Conservation (phyloP, 1,140 invertebrate species). For the Scaptomyza hsui region DNA sequence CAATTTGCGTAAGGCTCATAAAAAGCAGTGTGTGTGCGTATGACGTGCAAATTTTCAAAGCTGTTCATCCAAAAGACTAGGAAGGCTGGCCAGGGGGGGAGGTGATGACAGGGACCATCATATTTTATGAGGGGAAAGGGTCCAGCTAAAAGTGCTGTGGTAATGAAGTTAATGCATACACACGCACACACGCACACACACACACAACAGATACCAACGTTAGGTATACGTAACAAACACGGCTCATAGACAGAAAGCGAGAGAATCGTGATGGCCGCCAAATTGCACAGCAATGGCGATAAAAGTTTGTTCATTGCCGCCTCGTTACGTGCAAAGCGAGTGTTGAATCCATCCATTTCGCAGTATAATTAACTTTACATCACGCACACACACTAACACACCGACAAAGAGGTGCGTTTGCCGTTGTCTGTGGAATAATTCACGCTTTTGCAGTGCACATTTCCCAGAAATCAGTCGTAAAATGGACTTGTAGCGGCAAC, state of each 20-base stretch:
- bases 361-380: slow-evolving; percentile 56
- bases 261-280: slow-evolving; percentile 27
- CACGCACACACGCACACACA: slow-evolving; percentile 8
- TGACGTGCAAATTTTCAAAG: slow-evolving; percentile 79
- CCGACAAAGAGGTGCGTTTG: slow-evolving; percentile 1
- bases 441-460: slow-evolving; percentile 27
- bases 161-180: slow-evolving; percentile 74
- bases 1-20: slow-evolving; percentile 48
- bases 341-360: slow-evolving; percentile 55
- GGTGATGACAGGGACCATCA: slow-evolving; percentile 40
- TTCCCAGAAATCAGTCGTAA: slow-evolving; percentile 60
- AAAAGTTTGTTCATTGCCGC: slow-evolving; percentile 51
- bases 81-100: background rate
- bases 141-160: slow-evolving; percentile 60
- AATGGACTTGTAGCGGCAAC: slow-evolving; percentile 46
- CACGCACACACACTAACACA: slow-evolving; percentile 8
- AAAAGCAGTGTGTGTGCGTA: slow-evolving; percentile 64
- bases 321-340: slow-evolving; percentile 49
- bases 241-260: slow-evolving; percentile 1
- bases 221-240: background rate
- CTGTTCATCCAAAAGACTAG: slow-evolving; percentile 45
- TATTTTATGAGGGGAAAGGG: slow-evolving; percentile 64
- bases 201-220: too few relatives aligned
- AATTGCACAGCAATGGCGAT: slow-evolving; percentile 45
- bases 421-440: slow-evolving; percentile 52